Evolutionary conservation across 1,140 invertebrate genomes (phyloP), one percentile per base, ranked within the genome.

Genomic region (Drosophila pallidifrons): DNA sequence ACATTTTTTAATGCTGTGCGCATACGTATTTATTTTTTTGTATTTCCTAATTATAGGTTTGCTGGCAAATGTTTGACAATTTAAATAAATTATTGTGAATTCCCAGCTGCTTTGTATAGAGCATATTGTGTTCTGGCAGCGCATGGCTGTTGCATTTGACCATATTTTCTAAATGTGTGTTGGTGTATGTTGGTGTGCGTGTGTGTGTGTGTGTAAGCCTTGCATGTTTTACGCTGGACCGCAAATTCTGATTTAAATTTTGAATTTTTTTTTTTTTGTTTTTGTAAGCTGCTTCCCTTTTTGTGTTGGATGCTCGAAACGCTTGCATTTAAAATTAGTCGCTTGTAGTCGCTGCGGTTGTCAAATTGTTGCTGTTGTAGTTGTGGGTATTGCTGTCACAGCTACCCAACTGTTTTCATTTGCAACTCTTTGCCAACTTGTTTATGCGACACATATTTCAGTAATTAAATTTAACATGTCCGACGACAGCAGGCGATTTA

Each of bases 231-330:
- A 41, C 41, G 45, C 76, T 69, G 55, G 51, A 75, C 79, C 80
- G 51, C 77, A 89, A 82, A 71, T 78, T 83, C 77, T 83, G 81
- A 83, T 88, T 88, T 89, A 81, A 89, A 79, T 82, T 88, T 74
- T 81, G 16, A 15, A 20, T 61, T 25, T 7, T 46, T 61, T 70
- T 70, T 70, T 54, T 52, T 10, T 65, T 28, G 47, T 47, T 67
- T 58, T 77, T 77, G 81, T 82, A 65, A 82, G 76, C 47, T 74
- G 66, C 49, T 79, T 58, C 72, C 69, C 76, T 72, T 86, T 82
- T 58, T 76, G 75, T 73, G 71, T 46, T 46, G 66, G 55, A 20
- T 51, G 59, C 57, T 67, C 43, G 65, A 67, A 76, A 72, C 55
- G 67, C 64, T 66, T 88, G 83, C 83, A 88, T 88, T 82, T 35